A percentile compares a stretch with the other conserved stretches of the same genome.
These are phyloP conservation scores for Dendrophyllia cribrosa DNA, from an alignment of 64 coral and sea anemone species.

Conservation along the genomic window DNA sequence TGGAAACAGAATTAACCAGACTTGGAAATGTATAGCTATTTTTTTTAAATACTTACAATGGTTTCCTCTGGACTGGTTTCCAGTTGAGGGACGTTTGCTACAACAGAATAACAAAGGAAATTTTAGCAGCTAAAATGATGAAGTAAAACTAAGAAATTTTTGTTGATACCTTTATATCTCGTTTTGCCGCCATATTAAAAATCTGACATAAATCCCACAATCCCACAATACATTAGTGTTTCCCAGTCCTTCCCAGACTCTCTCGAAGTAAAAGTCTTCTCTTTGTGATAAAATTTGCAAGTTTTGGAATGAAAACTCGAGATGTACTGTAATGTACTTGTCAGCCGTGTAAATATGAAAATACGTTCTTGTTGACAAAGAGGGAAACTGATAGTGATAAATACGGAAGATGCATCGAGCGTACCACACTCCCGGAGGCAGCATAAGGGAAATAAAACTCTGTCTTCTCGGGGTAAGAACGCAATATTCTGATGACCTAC, in stretches of 20 bases:
- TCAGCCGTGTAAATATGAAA: neutral
- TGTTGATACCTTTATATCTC: neutral
- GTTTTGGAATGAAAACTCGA: neutral
- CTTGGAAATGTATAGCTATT: neutral
- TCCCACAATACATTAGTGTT: slow-evolving; percentile 9
- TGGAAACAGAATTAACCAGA: neutral
- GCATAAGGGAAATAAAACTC: slow-evolving; percentile 95
- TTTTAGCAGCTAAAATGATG: neutral
- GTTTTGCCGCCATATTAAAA: slow-evolving; percentile 37
- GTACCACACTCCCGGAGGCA: slow-evolving; percentile 51
- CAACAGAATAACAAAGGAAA: neutral
- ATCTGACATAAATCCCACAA: neutral
- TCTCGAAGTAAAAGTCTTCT: neutral
- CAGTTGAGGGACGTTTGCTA: slow-evolving; percentile 81
- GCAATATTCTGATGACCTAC: neutral
- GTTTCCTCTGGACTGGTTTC: slow-evolving; percentile 86
- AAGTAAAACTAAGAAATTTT: neutral
- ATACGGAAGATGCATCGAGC: slow-evolving; percentile 44
- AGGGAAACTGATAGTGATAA: neutral
- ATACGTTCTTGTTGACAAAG: slow-evolving; percentile 13
- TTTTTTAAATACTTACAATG: slow-evolving; percentile 74
- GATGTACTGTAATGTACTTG: neutral
- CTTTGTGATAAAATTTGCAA: neutral
- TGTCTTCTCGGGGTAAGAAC: slow-evolving; percentile 92
- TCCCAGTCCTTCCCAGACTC: neutral